Evolutionary conservation across 2,888 invertebrate species (phyloP), one percentile per base, ranked within the genome.

Genomic region (Sinohyriopsis cumingii): DNA sequence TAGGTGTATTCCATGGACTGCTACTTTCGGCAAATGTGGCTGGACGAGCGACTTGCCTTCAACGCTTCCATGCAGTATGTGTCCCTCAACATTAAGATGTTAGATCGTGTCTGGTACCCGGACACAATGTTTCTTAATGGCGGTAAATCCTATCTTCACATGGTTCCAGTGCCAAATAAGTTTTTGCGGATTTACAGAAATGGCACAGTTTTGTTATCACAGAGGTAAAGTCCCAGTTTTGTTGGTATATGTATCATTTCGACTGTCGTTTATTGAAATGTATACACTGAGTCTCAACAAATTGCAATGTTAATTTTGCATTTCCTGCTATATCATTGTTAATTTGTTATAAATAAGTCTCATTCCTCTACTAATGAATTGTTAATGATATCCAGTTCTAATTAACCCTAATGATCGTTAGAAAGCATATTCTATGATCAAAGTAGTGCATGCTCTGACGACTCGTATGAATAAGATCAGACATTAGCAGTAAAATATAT

Each of bases 141-240:
- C 18, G 79, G 83, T 22, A 81, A 84, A 82, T 96, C 96, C 19
- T 96, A 97, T 86, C 95, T 98, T 55, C 98, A 98, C 91, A 96
- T 96, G 55, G 96, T 98, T 79, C 97, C 98, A 0, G 96, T 96
- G 53, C 96, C 97, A 0, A 98, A 98, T 90, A 96, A 97, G 90
- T 92, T 98, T 81, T 91, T 98, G 59, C 91, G 98, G 77, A 94
- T 98, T 79, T 94, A 94, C 83, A 95, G 95, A 88, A 95, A 97
- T 85, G 97, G 97, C 0, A 95, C 95, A 81, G 96, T 98, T 84
- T 92, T 96, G 63, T 97, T 97, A 89, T 97, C 97, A 2, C 96
- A 96, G 95, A 94, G 97, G 96, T 96, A 91, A 66, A 6, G 2
- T 45, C 3, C 15, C 15, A 12, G 9, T 45, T 3, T 45, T 45